phyloP scores from a whole-genome alignment of 2,888 invertebrate genomes.

The Boloria selene region DNA sequence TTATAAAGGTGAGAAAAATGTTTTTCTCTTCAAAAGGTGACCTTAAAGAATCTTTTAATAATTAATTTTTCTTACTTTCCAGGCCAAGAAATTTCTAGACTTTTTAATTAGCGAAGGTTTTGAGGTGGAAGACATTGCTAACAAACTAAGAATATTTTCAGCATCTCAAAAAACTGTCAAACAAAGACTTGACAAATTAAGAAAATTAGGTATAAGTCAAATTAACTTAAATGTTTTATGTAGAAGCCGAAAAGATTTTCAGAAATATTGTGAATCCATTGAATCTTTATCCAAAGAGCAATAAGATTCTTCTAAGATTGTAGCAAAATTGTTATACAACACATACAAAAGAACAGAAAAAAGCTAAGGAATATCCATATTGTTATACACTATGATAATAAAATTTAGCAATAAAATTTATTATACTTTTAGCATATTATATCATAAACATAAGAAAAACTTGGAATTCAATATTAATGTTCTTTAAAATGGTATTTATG shows the following conservation, averaged over 20 bases:
- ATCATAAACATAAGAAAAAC: background rate
- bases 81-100: constrained; percentile 83
- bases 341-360: no score
- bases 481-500: background rate
- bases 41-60: no score
- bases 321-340: background rate
- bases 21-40: background rate
- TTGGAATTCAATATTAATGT: no score
- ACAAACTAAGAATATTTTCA: constrained; percentile 79
- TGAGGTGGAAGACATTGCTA: constrained; percentile 75
- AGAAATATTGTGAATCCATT: constrained; percentile 70
- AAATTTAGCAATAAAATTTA: background rate
- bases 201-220: constrained; percentile 68
- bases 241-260: constrained; percentile 79
- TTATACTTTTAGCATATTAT: background rate
- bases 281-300: constrained; percentile 33
- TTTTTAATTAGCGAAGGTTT: constrained; percentile 81
- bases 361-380: no score
- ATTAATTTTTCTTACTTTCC: constrained; percentile 20
- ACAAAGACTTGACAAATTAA: constrained; percentile 74
- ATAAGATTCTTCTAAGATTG: constrained; percentile 3
- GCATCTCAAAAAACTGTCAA: constrained; percentile 82
- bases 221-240: constrained; percentile 81
- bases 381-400: background rate
- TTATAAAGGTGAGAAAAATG: constrained; percentile 71